phyloP scores from a whole-genome alignment of 2,888 invertebrate genomes.

The Stenolophus ochropezus region DNA sequence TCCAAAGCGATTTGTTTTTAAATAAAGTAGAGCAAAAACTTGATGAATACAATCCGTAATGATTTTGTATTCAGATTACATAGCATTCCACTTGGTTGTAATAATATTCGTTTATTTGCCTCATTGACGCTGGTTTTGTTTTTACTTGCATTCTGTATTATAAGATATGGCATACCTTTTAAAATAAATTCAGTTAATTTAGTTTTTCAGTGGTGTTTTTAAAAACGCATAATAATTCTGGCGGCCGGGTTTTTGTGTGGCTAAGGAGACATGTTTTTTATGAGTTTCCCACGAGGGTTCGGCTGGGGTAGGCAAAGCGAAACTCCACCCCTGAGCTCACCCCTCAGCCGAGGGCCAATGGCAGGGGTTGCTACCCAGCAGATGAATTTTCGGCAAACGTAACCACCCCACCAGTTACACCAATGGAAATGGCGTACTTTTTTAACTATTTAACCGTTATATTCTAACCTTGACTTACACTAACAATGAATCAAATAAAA shows the following conservation, averaged over 20 bases:
- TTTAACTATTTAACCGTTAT: constrained; percentile 24
- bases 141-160: neutral
- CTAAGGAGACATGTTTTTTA: constrained; percentile 33
- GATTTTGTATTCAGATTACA: neutral
- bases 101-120: neutral
- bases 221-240: neutral
- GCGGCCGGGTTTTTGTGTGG: neutral
- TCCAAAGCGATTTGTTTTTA: neutral
- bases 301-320: constrained; percentile 31
- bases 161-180: neutral
- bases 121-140: neutral
- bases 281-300: constrained; percentile 37
- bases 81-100: neutral
- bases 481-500: neutral
- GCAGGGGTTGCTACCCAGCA: neutral
- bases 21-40: neutral
- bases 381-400: neutral
- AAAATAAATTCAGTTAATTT: constrained; percentile 1
- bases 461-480: neutral
- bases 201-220: neutral
- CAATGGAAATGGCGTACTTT: constrained; percentile 12
- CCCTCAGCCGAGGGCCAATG: neutral
- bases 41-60: neutral
- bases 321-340: constrained; percentile 48
- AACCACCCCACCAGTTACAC: neutral